Conservation (phyloP, 1,140 invertebrate genomes). For the Cotesia typhae region DNA sequence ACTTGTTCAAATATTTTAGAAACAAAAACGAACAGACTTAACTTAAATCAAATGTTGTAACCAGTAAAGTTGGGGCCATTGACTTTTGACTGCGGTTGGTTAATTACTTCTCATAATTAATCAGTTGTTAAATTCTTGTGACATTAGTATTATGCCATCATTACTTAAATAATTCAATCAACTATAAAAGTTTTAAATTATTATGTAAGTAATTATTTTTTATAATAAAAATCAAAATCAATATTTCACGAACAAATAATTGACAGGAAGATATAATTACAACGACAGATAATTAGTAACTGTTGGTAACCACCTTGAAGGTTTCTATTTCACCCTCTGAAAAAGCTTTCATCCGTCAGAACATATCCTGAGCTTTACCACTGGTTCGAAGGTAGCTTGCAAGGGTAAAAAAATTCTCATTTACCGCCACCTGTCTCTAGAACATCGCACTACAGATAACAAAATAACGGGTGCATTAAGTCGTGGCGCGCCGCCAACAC, state of each 20-base stretch:
- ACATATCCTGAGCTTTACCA: constrained; percentile 32
- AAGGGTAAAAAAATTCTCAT: constrained; percentile 12
- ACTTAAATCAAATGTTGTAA: too few species aligned
- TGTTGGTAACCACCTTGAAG: too few species aligned
- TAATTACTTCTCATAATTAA: too few species aligned
- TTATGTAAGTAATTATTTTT: too few species aligned
- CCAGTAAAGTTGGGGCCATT: too few species aligned
- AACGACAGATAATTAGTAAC: constrained; percentile 2
- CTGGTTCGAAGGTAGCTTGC: constrained; percentile 21
- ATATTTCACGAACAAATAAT: background rate
- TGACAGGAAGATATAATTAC: background rate
- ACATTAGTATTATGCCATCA: too few species aligned
- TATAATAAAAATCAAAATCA: background rate
- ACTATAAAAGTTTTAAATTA: too few species aligned
- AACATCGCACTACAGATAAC: background rate
- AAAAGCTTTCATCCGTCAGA: constrained; percentile 3
- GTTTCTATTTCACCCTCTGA: constrained; percentile 13
- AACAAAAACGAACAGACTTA: too few species aligned
- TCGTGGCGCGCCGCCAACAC: constrained; percentile 37
- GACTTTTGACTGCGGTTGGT: too few species aligned
- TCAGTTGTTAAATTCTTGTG: too few species aligned
- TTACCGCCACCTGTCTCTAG: constrained; percentile 17
- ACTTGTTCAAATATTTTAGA: too few species aligned
- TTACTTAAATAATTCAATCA: too few species aligned
- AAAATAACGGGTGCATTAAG: background rate